Evolutionary conservation across 2,113 vertebrate species (phyloP).

Genomic region (Leucosticte australis): DNA sequence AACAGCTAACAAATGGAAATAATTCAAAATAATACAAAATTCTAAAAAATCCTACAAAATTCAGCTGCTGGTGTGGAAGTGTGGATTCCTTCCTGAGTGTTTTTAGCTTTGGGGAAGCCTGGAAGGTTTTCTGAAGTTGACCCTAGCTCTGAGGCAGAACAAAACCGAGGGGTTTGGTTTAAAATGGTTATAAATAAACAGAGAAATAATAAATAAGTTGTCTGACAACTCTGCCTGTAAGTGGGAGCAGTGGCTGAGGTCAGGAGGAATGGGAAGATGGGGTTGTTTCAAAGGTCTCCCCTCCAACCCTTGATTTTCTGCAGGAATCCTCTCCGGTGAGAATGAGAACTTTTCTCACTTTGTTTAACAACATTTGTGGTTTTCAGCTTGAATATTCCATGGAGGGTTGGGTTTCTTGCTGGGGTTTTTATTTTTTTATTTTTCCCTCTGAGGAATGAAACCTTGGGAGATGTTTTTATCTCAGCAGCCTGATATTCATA

Average conservation of each 20-base stretch:
- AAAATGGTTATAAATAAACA: background rate
- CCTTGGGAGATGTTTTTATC: background rate
- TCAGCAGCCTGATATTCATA: background rate
- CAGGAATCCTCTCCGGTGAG: background rate
- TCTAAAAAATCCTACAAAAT: background rate
- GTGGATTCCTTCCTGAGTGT: background rate
- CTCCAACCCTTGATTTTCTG: background rate
- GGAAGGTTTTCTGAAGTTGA: background rate
- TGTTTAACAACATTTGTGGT: background rate
- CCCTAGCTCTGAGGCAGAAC: background rate
- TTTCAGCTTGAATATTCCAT: background rate
- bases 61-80: background rate
- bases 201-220: background rate
- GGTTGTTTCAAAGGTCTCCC: background rate
- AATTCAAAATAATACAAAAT: rapidly evolving
- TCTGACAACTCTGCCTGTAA: background rate
- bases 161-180: background rate
- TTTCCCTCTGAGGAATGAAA: background rate
- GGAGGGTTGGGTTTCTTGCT: background rate
- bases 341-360: background rate
- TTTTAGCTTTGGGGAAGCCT: background rate
- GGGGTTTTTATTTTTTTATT: background rate
- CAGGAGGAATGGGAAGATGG: background rate
- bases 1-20: background rate
- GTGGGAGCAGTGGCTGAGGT: background rate